Evolutionary conservation across 2,113 vertebrate species (phyloP), one percentile per base, ranked within the genome.

Genomic region (Apeltes quadracus): DNA sequence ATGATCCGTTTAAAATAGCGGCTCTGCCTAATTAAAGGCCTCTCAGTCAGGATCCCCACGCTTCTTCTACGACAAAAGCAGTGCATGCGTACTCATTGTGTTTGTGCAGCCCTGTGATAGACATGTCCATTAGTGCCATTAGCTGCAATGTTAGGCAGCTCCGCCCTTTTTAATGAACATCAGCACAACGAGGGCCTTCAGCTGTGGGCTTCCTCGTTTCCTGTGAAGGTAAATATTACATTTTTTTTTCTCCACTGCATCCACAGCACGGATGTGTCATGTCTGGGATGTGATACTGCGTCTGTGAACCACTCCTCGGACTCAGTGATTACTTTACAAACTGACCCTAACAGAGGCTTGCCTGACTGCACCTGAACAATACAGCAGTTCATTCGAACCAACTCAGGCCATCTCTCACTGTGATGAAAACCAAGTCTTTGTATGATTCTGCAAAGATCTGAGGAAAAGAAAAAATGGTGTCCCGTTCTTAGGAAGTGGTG

Each of bases 301-400:
- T 79, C 68, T 83, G 82, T 58, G 78, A 68, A 75, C 74, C 69
- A 44, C 81, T 75, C 57, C 9, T 48, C 7, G 29, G 67, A 56
- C 78, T 20, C 32, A 16, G 6, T 76, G 73, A 85, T 86, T 79
- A 61, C 84, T 85, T 84, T 79, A 82, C 86, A 83, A 78, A 82
- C 44, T 15, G 75, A 88, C 66, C 55, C 75, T 64, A 65, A 75
- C 80, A 62, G 61, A 84, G n/a, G 34, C 23, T 78, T 54, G 84
- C 72, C 57, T 81, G 64, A 85, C 61, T 83, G 85, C 81, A 48
- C 73, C 69, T 67, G 84, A 86, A 91, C 91, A 93, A 92, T 91
- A 84, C 54, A 58, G 67, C 51, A 27, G 65, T 90, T 93, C 78
- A 92, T 92, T 87, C 83, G 18, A 70, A 84, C 48, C 53, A 36